These are phyloP conservation scores for Eupithecia pulchellata DNA, from an alignment of 2,888 invertebrate genomes.

Conservation along the genomic window DNA sequence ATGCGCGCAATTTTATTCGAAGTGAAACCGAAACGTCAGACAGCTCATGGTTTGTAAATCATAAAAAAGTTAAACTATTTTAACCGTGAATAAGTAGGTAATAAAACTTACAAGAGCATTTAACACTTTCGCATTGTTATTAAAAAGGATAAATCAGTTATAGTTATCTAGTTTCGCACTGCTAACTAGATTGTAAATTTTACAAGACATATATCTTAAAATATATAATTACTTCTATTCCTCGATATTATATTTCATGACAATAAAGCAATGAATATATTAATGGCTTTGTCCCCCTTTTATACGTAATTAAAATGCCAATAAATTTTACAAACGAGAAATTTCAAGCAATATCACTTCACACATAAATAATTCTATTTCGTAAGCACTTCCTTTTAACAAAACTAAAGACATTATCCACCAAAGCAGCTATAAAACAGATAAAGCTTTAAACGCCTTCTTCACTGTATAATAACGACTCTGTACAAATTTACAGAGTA, in stretches of 20 bases:
- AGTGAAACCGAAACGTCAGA: background rate
- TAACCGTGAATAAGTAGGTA: conserved; percentile 27
- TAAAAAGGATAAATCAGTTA: conserved; percentile 19
- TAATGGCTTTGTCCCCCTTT: conserved; percentile 37
- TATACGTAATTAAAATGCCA: conserved; percentile 37
- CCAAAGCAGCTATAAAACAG: conserved; percentile 12
- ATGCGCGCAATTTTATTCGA: background rate
- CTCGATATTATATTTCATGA: conserved; percentile 33
- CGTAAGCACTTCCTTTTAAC: conserved; percentile 39
- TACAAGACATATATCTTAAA: conserved; percentile 27
- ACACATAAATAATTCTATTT: conserved; percentile 37
- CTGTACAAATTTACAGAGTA: background rate
- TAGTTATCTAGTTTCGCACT: conserved; percentile 14
- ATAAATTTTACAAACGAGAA: conserved; percentile 39
- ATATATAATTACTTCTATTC: conserved; percentile 24
- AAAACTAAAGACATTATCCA: conserved; percentile 22
- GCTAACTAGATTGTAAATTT: conserved; percentile 27
- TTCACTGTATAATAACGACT: background rate
- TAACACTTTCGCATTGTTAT: conserved; percentile 16
- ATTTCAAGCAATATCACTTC: conserved; percentile 38
- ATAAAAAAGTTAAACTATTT: conserved; percentile 8
- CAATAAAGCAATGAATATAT: conserved; percentile 37
- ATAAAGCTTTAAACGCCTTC: background rate
- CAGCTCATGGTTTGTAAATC: background rate
- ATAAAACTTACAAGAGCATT: conserved; percentile 13